Base-by-base conservation (phyloP, 1,140 invertebrate species). In the Nixonia krombeini region DNA sequence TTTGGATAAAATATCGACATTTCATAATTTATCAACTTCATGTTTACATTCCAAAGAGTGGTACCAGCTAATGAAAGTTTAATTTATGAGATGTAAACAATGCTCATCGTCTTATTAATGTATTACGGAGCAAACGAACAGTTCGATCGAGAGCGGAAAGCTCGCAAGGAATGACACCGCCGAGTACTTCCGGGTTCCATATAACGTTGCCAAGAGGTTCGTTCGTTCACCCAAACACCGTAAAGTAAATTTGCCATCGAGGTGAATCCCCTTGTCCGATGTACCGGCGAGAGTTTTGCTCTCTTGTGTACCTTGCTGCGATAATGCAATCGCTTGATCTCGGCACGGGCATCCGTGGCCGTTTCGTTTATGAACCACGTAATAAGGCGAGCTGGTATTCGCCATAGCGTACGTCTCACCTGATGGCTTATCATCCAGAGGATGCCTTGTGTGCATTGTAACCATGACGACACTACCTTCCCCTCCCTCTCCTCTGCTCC, bases 381-480 rank as follows among this genome's bases (percentile, higher is more conserved):
- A 71, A 65, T 65, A 56, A 46, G 23, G 33, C 38, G 45, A 42
- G 53, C 41, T 49, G 53, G 58, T 58, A 58, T 46, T 58, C 46
- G 52, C 42, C 38, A 69, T 29, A 2, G 53, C 16, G 38, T 15
- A 46, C 72, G 52, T 62, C 74, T 73, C 73, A 77, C 74, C 75
- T 76, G 74, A 78, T 46, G 44, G 63, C 66, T 81, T 82, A 81
- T 80, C 78, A 75, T n/a, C n/a, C n/a, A 40, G 50, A 59, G 68
- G 69, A 78, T 72, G 64, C 71, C 56, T 50, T 76, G 72, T 81
- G 58, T 81, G 67, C 72, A 73, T 17, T 76, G 78, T 74, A 75
- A 78, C 76, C 63, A 80, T 82, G 79, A 75, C 77, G 57, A 78
- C n/a, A n/a, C n/a, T n/a, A n/a, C n/a, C n/a, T n/a, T n/a, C n/a